A percentile compares a stretch with the other conserved stretches of the same genome.
These are phyloP conservation scores for Rhabdomys dilectus DNA, from an alignment of 2,113 vertebrate species.

Conservation along the genomic window DNA sequence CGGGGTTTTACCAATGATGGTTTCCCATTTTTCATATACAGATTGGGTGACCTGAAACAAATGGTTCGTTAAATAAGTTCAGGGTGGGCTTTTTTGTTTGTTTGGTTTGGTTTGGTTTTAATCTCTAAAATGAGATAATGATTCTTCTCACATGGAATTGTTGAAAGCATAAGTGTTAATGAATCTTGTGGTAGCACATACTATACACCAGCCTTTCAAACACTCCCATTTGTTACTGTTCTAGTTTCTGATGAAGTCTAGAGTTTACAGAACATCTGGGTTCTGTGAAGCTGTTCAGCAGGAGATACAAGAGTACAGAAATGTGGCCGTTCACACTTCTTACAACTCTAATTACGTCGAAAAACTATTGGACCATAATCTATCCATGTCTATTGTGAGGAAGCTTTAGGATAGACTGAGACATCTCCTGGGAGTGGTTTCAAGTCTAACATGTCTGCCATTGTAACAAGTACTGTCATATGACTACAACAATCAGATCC, in stretches of 20 bases:
- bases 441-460: neutral
- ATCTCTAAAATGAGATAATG: constrained; percentile 38
- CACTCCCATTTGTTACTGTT: neutral
- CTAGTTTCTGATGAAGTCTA: neutral
- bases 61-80: neutral
- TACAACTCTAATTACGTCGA: neutral
- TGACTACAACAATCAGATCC: neutral
- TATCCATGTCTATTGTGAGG: neutral
- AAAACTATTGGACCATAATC: constrained; percentile 9
- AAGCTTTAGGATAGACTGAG: neutral
- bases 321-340: neutral
- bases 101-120: neutral
- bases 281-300: neutral
- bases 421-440: neutral
- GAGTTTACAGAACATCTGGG: neutral
- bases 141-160: neutral
- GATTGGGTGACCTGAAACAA: neutral
- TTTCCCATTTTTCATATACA: neutral
- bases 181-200: neutral
- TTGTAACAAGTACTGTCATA: neutral
- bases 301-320: constrained; percentile 1
- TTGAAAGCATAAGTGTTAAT: neutral
- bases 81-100: too few species aligned
- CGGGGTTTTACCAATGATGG: neutral
- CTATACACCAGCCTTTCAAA: neutral